A percentile compares a stretch with the other conserved stretches of the same genome.
phyloP scores from a whole-genome alignment of 2,797 vertebrate species.

The Myiotriccus ornatus region DNA sequence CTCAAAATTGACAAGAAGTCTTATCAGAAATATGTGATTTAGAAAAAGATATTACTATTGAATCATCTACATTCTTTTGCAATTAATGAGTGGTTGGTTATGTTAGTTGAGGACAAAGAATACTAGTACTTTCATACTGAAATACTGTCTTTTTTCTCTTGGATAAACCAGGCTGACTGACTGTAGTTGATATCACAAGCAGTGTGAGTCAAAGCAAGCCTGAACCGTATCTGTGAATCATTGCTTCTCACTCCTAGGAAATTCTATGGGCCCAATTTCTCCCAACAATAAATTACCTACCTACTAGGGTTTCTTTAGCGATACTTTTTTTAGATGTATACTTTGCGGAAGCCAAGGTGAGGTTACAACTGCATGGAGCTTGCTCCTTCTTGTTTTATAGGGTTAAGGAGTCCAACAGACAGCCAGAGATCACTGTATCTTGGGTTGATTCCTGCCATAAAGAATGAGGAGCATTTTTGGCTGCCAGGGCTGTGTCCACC shows the following conservation, averaged over 20 bases:
- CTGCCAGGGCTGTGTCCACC: background rate
- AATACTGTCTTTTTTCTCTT: background rate
- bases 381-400: background rate
- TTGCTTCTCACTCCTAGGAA: background rate
- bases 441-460: background rate
- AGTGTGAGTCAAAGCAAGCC: background rate
- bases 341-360: background rate
- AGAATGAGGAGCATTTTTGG: background rate
- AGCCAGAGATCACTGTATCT: background rate
- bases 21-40: background rate
- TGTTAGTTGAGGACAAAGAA: background rate
- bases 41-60: background rate
- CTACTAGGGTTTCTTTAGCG: background rate
- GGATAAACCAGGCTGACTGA: background rate
- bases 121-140: background rate
- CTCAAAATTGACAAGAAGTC: background rate
- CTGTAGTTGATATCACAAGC: background rate
- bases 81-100: background rate
- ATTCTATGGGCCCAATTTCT: background rate
- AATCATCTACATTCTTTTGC: background rate
- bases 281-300: background rate
- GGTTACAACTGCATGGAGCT: background rate
- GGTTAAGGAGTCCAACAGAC: background rate
- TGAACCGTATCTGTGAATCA: background rate
- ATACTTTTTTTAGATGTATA: background rate